Conservation (phyloP, 2,797 vertebrate genomes). For the Hirundo rustica region DNA sequence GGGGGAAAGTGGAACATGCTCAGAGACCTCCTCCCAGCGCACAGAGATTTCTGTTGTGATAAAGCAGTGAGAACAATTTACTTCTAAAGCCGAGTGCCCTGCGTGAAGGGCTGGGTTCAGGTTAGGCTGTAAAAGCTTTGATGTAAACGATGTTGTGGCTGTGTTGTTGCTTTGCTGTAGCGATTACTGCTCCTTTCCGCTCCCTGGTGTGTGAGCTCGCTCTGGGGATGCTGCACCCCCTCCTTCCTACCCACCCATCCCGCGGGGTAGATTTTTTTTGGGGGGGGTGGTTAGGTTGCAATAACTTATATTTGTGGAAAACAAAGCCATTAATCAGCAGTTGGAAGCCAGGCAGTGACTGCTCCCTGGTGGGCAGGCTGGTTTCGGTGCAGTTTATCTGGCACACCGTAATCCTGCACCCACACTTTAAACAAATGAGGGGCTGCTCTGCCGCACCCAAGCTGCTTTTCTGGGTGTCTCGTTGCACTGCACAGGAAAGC, state of each 20-base stretch:
- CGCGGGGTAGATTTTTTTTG: rapidly evolving
- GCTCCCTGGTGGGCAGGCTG: not conserved
- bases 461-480: not conserved
- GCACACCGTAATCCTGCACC: not conserved
- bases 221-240: not conserved
- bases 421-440: rapidly evolving
- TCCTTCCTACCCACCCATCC: rapidly evolving
- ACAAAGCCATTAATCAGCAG: rapidly evolving
- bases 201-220: not conserved
- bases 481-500: not conserved
- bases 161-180: not conserved
- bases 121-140: not conserved
- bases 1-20: not conserved
- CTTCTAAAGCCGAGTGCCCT: not conserved
- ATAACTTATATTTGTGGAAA: rapidly evolving
- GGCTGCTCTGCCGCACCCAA: not conserved
- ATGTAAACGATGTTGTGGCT: rapidly evolving
- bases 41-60: not conserved
- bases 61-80: not conserved
- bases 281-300: not conserved
- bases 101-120: rapidly evolving
- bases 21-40: not conserved
- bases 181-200: not conserved
- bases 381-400: rapidly evolving
- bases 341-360: rapidly evolving